A percentile compares a stretch with the other conserved stretches of the same genome.
phyloP scores from a whole-genome alignment of 2,797 vertebrate genomes.

The Tragopan temminckii region DNA sequence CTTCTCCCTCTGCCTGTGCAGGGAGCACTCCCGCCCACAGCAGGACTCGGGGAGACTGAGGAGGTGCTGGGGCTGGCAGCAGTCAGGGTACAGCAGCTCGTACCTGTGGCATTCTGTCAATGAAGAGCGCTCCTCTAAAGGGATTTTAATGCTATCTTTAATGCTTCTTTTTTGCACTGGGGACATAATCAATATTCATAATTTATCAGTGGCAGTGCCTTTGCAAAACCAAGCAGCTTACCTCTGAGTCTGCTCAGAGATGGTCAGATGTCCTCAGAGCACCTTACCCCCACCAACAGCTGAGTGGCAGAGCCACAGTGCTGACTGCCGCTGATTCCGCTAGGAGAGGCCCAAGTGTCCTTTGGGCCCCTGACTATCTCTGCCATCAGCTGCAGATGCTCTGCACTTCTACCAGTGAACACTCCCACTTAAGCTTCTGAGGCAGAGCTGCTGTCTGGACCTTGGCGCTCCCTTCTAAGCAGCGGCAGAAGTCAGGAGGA shows the following conservation, averaged over 20 bases:
- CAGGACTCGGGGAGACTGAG: neutral
- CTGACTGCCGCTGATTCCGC: neutral
- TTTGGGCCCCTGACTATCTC: neutral
- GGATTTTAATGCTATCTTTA: neutral
- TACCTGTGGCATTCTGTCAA: no score
- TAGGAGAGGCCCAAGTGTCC: no score
- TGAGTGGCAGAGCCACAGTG: neutral
- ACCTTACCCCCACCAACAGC: fast-evolving
- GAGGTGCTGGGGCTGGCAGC: fast-evolving
- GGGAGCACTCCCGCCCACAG: neutral
- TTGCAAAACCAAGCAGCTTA: neutral
- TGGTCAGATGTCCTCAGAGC: neutral
- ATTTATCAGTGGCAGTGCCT: neutral
- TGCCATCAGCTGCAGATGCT: no score
- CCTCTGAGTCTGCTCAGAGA: fast-evolving
- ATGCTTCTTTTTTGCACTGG: fast-evolving
- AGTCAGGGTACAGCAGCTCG: neutral
- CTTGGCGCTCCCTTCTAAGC: neutral
- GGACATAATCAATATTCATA: neutral
- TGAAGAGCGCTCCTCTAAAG: no score
- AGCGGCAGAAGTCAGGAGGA: neutral
- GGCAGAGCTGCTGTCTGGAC: neutral
- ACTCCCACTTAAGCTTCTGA: neutral
- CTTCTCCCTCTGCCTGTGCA: neutral
- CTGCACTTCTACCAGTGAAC: no score